phyloP scores from a whole-genome alignment of 2,797 vertebrate species.

The Tapirus indicus region DNA sequence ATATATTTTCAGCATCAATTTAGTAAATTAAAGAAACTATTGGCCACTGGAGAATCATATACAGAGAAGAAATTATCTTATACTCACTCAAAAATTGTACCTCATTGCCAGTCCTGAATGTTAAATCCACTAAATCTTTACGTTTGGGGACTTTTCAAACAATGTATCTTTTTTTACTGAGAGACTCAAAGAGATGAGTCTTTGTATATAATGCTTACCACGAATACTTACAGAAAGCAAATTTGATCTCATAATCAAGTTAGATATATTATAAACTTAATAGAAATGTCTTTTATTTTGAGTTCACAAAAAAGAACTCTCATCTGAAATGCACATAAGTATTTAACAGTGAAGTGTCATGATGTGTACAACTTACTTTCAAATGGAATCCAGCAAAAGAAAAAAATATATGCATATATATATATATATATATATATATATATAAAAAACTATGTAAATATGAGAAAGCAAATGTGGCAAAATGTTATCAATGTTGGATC shows the following conservation, averaged over 20 bases:
- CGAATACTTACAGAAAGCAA: slow-evolving; percentile 48
- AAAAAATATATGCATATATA: neutral
- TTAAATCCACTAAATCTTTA: slow-evolving; percentile 27
- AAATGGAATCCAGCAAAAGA: neutral
- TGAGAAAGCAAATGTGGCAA: neutral
- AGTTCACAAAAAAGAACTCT: slow-evolving; percentile 63
- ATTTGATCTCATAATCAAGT: slow-evolving; percentile 37
- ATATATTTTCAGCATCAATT: slow-evolving; percentile 30
- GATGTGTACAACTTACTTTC: slow-evolving; percentile 49
- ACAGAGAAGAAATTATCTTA: slow-evolving; percentile 23
- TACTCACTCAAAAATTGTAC: neutral
- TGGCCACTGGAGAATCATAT: neutral
- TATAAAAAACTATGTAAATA: neutral
- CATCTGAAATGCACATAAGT: slow-evolving; percentile 32
- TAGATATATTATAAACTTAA: slow-evolving; percentile 12
- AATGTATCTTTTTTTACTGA: neutral
- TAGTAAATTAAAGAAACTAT: slow-evolving; percentile 15
- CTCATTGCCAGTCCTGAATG: neutral
- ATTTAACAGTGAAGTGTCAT: neutral
- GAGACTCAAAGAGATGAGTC: neutral
- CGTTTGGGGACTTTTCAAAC: slow-evolving; percentile 41
- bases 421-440: neutral
- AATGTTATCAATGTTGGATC: neutral
- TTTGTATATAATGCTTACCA: slow-evolving; percentile 10
- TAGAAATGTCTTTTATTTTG: slow-evolving; percentile 3